These are phyloP conservation scores for Urocyon cinereoargenteus DNA, from an alignment of 2,797 vertebrate genomes.

Conservation along the genomic window DNA sequence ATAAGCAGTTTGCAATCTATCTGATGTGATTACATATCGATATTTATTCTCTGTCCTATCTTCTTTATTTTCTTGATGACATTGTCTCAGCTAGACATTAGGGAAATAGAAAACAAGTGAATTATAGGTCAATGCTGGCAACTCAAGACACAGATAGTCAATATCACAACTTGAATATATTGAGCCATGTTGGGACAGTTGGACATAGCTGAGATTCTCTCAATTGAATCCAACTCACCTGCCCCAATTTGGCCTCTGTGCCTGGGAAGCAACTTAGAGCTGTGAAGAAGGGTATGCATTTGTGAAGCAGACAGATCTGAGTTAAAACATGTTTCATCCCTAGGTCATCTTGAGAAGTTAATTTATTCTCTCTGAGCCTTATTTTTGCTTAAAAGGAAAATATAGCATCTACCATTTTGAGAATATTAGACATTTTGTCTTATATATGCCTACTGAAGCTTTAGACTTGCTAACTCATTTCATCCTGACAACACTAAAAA, in stretches of 20 bases:
- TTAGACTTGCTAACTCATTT: neutral
- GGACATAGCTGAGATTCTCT: neutral
- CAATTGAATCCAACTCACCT: neutral
- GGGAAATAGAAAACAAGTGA: constrained; percentile 33
- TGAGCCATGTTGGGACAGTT: neutral
- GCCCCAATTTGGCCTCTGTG: neutral
- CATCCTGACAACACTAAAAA: neutral
- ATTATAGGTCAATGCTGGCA: neutral
- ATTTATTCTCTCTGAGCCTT: neutral
- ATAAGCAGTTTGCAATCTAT: constrained; percentile 30
- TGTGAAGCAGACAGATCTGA: neutral
- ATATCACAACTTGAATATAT: neutral
- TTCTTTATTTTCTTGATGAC: constrained; percentile 42
- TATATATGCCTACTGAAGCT: neutral
- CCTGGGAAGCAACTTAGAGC: neutral
- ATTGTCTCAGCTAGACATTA: neutral
- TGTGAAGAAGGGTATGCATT: neutral
- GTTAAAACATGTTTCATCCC: neutral
- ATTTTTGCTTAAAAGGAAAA: neutral
- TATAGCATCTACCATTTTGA: neutral
- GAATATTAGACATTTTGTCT: neutral
- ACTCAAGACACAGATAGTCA: neutral
- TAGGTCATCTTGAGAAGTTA: neutral
- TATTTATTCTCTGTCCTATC: constrained; percentile 52
- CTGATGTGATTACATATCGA: neutral